Evolutionary conservation across 1,140 invertebrate species (phyloP).

Genomic region (Dolichoris vasculosae): DNA sequence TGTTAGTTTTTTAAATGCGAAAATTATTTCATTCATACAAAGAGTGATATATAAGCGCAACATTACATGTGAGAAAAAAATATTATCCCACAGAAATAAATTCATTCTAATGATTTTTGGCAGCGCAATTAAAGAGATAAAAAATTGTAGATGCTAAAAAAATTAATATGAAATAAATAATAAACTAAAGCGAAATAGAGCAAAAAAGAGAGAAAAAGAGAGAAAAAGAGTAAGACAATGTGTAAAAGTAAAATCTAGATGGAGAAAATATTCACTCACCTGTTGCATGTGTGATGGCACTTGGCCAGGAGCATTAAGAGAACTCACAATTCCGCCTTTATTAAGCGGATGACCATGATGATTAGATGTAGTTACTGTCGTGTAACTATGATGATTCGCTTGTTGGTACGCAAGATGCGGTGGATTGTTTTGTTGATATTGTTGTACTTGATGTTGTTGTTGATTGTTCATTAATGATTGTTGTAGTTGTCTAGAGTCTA

Average conservation of each 20-base stretch:
- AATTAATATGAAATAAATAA: background rate
- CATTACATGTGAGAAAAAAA: constrained; percentile 37
- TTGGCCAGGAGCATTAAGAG: constrained; percentile 68
- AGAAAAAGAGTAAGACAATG: background rate
- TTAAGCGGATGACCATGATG: constrained; percentile 66
- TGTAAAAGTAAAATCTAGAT: constrained; percentile 11
- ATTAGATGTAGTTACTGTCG: constrained; percentile 74
- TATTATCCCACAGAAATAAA: constrained; percentile 29
- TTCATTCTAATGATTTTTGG: constrained; percentile 34
- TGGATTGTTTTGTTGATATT: constrained; percentile 75
- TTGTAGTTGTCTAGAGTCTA: constrained; percentile 74
- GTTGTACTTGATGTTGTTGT: constrained; percentile 72
- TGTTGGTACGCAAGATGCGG: constrained; percentile 76
- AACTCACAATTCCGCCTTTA: constrained; percentile 68
- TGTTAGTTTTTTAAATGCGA: background rate
- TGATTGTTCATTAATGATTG: constrained; percentile 72
- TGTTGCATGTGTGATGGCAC: constrained; percentile 74
- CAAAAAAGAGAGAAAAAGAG: background rate
- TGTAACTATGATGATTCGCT: constrained; percentile 76
- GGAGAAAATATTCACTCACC: constrained; percentile 71
- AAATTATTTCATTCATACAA: constrained; percentile 10
- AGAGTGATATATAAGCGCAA: constrained; percentile 34
- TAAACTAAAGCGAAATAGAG: background rate
- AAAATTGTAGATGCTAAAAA: background rate
- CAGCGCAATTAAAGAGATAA: constrained; percentile 4